Evolutionary conservation across 1,140 invertebrate genomes (phyloP).

Genomic region (Calliphora vicina): DNA sequence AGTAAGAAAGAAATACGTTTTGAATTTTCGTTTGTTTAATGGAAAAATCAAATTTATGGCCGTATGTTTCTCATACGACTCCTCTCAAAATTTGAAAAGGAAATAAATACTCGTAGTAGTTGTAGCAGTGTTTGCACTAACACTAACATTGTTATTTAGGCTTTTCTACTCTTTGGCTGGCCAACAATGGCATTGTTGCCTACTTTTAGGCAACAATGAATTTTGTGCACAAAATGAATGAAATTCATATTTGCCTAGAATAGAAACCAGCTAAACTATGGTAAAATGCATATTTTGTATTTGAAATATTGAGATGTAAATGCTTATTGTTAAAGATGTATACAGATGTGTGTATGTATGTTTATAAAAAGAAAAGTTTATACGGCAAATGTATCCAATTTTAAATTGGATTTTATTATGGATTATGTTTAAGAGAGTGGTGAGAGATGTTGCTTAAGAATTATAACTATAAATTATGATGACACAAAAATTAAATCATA

Average conservation of each 20-base stretch:
- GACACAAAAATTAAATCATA: background rate
- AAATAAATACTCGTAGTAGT: background rate
- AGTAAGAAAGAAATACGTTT: background rate
- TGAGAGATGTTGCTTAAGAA: background rate
- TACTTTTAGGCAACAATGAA: constrained; percentile 2
- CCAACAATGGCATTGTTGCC: background rate
- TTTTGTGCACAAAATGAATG: background rate
- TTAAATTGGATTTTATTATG: background rate
- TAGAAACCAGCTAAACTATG: background rate
- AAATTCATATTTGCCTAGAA: background rate
- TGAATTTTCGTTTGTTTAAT: constrained; percentile 4
- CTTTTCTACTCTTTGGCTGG: background rate
- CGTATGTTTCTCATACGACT: background rate
- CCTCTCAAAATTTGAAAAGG: background rate
- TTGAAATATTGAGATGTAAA: background rate
- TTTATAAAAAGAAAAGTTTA: background rate
- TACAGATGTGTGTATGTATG: background rate
- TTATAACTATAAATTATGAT: background rate
- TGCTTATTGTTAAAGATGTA: background rate
- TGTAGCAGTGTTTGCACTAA: background rate
- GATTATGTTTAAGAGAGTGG: background rate
- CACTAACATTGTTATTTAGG: too few relatives aligned
- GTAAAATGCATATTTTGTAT: background rate
- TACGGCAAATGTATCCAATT: background rate
- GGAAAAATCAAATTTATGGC: background rate